Conservation (phyloP, 2,888 invertebrate species). For the Eristalinus sepulchralis region DNA sequence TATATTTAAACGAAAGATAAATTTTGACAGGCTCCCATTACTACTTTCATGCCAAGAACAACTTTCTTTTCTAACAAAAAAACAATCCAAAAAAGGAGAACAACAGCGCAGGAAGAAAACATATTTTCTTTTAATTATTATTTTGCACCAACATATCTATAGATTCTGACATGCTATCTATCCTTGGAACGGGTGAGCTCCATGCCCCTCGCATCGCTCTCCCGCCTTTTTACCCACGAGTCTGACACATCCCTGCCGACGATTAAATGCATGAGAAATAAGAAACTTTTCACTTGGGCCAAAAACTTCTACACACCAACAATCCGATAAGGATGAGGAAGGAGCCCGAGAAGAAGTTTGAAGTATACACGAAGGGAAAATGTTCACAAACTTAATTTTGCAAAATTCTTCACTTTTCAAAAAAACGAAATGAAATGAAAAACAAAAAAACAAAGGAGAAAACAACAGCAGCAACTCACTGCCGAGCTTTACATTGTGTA, state of each 20-base stretch:
- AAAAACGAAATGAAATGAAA: conserved; percentile 10
- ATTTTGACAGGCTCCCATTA: conserved; percentile 53
- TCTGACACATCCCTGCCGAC: conserved; percentile 66
- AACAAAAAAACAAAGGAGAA: background rate
- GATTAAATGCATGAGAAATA: conserved; percentile 68
- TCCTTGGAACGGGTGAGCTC: conserved; percentile 8
- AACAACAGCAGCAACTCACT: background rate
- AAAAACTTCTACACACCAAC: conserved; percentile 48
- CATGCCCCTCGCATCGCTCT: background rate
- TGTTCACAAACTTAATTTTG: conserved; percentile 68
- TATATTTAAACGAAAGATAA: conserved; percentile 26
- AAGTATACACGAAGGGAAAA: conserved; percentile 55
- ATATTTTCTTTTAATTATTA: conserved; percentile 70
- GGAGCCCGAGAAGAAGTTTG: conserved; percentile 41
- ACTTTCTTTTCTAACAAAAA: conserved; percentile 27
- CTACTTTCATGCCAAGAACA: conserved; percentile 32
- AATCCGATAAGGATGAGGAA: background rate
- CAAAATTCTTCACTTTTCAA: conserved; percentile 57
- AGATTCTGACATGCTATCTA: conserved; percentile 66
- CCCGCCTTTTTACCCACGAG: background rate
- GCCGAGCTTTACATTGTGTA: conserved; percentile 44
- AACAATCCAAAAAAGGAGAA: background rate
- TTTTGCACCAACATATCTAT: conserved; percentile 67
- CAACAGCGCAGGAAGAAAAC: conserved; percentile 30
- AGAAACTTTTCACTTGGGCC: conserved; percentile 56